Base-by-base conservation (phyloP, 2,888 invertebrate species). In the Sturmia bella region DNA sequence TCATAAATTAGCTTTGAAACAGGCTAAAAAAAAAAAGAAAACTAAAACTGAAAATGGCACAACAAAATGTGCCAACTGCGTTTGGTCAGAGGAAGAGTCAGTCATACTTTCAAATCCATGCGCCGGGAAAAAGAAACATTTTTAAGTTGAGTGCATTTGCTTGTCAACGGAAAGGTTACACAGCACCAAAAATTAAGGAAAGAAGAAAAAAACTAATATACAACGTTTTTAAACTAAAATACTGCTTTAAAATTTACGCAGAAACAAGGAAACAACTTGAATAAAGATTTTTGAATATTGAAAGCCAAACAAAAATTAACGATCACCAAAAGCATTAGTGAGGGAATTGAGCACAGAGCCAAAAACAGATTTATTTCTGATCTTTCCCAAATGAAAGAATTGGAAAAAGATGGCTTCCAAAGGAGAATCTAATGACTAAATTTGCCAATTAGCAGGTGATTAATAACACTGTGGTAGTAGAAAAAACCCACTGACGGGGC, bases 61-160 rank as follows among this genome's bases (percentile, higher is more conserved):
- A 68, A 45, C 56, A 37, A 79, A 80, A 69, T 74, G 52, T 80
- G 73, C 73, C 68, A 66, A 74, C 68, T 61, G 48, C 64, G 69
- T 74, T 80, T 81, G 73, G 75, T 59, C n/a, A n/a, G n/a, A n/a
- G n/a, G 13, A 7, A 5, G 11, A 32, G 15, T 59, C 37, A 70
- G 57, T 76, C 39, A 45, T 68, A 50, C 56, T 78, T 66, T 48
- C 59, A 45, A 43, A 56, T 59, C 43, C 72, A 27, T 54, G 56
- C n/a, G 54, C 52, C 17, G 45, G 48, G 43, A 17, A 74, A 63
- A 64, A 80, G 83, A 85, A 86, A 87, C 88, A 88, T 87, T 89
- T 89, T 88, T 75, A 87, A 87, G 87, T 87, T 91, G 91, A 91
- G 91, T 91, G 91, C 91, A 91, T 91, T 91, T 91, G 89, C 91